These are phyloP conservation scores for Tadarida brasiliensis DNA, from an alignment of 2,797 vertebrate species.

Conservation along the genomic window DNA sequence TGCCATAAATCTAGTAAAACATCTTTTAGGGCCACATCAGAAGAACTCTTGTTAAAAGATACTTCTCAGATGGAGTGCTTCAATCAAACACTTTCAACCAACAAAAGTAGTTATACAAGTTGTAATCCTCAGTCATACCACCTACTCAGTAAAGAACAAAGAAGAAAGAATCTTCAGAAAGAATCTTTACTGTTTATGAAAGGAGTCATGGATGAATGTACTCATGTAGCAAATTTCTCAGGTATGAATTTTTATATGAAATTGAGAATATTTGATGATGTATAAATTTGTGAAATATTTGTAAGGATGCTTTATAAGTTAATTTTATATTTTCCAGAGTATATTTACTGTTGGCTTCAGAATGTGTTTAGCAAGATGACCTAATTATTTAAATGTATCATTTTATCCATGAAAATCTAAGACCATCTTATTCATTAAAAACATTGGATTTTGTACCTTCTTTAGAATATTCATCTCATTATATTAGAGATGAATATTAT, in stretches of 20 bases:
- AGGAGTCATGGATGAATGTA: conserved; percentile 99
- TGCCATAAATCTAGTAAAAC: conserved; percentile 79
- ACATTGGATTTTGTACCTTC: neutral
- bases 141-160: conserved; percentile 80
- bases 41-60: conserved; percentile 85
- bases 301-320: conserved; percentile 41
- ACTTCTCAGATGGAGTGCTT: conserved; percentile 81
- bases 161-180: conserved; percentile 89
- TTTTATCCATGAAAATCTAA: conserved; percentile 53
- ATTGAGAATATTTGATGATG: conserved; percentile 64
- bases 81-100: conserved; percentile 87
- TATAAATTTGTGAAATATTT: conserved; percentile 14
- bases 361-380: conserved; percentile 39
- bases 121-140: conserved; percentile 69
- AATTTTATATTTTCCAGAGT: conserved; percentile 35
- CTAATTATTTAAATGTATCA: conserved; percentile 23
- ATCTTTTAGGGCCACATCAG: conserved; percentile 82
- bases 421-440: conserved; percentile 13
- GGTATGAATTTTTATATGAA: conserved; percentile 87
- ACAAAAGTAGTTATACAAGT: conserved; percentile 83
- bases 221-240: conserved; percentile 98
- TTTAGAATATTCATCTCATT: conserved; percentile 42
- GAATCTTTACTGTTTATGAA: conserved; percentile 98
- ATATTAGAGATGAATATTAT: conserved; percentile 48
- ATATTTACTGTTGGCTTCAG: neutral